These are phyloP conservation scores for Rhizoglyphus robini DNA, from an alignment of 1,140 invertebrate species.

Conservation along the genomic window DNA sequence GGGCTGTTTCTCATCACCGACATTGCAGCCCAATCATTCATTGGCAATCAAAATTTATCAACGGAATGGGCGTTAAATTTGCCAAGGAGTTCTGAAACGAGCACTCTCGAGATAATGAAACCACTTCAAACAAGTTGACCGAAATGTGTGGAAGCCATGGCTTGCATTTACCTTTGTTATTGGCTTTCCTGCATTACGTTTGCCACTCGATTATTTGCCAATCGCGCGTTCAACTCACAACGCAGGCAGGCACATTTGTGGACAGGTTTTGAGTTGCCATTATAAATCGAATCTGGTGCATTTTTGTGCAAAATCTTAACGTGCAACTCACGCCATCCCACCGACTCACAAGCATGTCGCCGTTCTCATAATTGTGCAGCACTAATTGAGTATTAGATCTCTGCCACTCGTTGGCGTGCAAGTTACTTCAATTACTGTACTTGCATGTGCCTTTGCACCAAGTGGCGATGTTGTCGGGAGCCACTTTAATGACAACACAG, in stretches of 20 bases:
- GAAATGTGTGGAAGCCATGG: conserved; percentile 21
- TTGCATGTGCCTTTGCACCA: no score
- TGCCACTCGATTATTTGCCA: not conserved
- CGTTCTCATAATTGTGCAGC: not conserved
- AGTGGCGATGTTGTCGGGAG: no score
- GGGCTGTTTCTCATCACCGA: conserved; percentile 61
- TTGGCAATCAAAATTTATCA: conserved; percentile 83
- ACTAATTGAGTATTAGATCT: no score
- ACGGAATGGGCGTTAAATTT: conserved; percentile 81
- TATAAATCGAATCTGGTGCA: no score
- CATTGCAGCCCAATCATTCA: conserved; percentile 73
- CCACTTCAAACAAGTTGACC: conserved; percentile 21
- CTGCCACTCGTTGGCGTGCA: no score
- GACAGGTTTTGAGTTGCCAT: no score
- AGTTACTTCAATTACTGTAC: no score
- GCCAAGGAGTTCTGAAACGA: conserved; percentile 77
- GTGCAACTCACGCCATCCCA: no score
- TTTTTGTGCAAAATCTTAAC: not conserved
- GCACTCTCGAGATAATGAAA: conserved; percentile 44
- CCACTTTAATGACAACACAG: not conserved
- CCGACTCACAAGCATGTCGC: not conserved
- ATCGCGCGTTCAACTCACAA: no score
- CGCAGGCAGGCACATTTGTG: no score
- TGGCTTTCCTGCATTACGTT: not conserved
- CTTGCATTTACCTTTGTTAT: no score